Evolutionary conservation across 2,113 vertebrate species (phyloP).

Genomic region (Sinocyclocheilus grahami): DNA sequence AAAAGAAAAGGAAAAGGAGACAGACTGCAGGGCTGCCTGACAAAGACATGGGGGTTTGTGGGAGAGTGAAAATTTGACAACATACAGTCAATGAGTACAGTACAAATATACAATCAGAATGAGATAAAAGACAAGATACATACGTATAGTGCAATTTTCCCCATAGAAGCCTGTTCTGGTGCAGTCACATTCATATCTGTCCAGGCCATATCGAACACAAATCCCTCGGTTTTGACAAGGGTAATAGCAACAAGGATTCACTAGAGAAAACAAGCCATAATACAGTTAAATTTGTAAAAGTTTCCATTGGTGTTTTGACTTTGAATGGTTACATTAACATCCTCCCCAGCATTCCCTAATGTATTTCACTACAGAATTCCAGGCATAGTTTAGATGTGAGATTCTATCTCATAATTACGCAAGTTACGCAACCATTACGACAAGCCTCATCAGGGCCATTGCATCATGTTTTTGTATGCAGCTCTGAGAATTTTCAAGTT

Average conservation of each 20-base stretch:
- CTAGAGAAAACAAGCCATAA: slow-evolving; percentile 69
- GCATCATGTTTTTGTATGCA: background rate
- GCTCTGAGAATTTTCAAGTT: background rate
- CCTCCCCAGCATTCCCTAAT: background rate
- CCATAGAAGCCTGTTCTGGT: slow-evolving; percentile 87
- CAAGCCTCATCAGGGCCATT: background rate
- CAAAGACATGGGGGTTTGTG: background rate
- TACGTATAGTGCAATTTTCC: slow-evolving; percentile 87
- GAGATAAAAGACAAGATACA: slow-evolving; percentile 64
- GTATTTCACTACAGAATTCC: background rate
- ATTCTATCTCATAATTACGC: background rate
- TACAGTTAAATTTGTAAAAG: background rate
- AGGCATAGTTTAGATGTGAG: background rate
- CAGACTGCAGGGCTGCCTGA: background rate
- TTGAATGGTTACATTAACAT: background rate
- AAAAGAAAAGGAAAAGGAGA: background rate
- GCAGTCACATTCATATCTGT: slow-evolving; percentile 88
- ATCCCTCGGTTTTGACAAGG: slow-evolving; percentile 90
- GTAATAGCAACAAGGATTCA: slow-evolving; percentile 92
- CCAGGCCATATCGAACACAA: slow-evolving; percentile 80
- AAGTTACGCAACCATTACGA: background rate
- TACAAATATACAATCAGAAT: background rate
- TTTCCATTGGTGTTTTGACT: background rate
- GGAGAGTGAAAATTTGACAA: background rate
- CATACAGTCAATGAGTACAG: background rate